Base-by-base conservation (phyloP, 37 sponge, comb jelly and placozoan species). In the Chondrosia reniformis region DNA sequence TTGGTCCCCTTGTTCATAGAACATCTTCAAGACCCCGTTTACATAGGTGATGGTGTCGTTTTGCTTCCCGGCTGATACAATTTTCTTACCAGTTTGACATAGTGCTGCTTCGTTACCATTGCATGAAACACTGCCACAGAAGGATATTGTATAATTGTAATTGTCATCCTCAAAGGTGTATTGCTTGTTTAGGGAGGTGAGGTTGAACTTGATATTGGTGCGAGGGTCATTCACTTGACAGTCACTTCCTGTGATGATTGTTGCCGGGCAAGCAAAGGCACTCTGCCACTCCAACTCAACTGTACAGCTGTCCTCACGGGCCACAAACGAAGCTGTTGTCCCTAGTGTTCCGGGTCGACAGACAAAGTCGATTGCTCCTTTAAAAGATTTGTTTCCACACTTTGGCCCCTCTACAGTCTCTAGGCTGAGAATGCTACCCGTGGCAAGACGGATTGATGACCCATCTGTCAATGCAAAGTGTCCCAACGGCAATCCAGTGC, bases 251-350 rank as follows among this genome's bases (percentile, higher is more conserved):
- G 54, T 24, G 5, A 33, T n/a, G 7, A 56, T 43, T 0, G 76
- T 78, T 24, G 39, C 28, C 2, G 84, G 88, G 52, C 92, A 91
- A 0, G 92, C 92, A 25, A 80, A 87, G 13, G 54, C 75, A 10
- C 88, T 87, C 57, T 28, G 76, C 91, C 92, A 91, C 42, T 87
- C 87, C 40, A 91, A 80, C 61, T 91, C 84, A 9, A 76, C 69
- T 30, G 44, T 55, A 12, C 44, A 33, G 1, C 28, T 66, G 42
- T 75, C 43, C 0, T 43, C 45, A 28, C 36, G 32, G 0, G 75
- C 73, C 12, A 90, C 54, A 56, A 71, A 82, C n/a, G 80, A 58
- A 8, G 91, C 86, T 0, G 67, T 42, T 22, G 79, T 44, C 17
- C 28, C 40, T 30, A 90, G 58, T 27, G 71, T 78, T 0, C 90